Percentiles rank a stretch among this genome's conserved stretches.
phyloP scores from a whole-genome alignment of 2,888 invertebrate species.

The Limnephilus marmoratus region DNA sequence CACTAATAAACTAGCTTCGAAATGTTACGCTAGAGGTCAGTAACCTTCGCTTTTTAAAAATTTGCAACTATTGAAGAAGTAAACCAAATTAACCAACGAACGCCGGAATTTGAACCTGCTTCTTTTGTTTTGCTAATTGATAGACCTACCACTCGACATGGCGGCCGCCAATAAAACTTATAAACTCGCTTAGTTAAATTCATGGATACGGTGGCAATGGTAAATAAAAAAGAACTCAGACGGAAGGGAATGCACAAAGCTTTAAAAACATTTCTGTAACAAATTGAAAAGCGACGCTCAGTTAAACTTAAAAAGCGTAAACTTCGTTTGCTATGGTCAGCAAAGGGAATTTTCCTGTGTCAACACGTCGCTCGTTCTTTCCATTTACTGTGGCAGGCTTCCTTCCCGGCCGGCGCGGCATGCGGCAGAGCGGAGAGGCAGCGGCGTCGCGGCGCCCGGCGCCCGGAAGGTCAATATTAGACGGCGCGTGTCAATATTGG shows the following conservation, averaged over 20 bases:
- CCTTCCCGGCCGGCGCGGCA: slow-evolving; percentile 9
- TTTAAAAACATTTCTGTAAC: neutral
- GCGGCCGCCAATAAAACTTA: no score
- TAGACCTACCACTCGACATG: no score
- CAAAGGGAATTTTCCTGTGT: slow-evolving; percentile 41
- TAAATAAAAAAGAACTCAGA: neutral
- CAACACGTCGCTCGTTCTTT: slow-evolving; percentile 48
- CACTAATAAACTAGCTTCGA: no score
- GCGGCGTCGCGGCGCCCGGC: slow-evolving; percentile 24
- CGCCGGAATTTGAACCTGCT: no score
- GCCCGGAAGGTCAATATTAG: slow-evolving; percentile 62
- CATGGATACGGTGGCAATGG: neutral
- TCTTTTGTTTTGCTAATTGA: no score
- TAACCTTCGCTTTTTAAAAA: no score
- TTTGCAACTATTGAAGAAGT: no score
- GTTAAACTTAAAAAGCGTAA: slow-evolving; percentile 30
- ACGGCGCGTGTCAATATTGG: slow-evolving; percentile 56
- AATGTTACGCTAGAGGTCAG: no score
- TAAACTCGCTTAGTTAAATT: neutral
- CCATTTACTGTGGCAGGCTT: slow-evolving; percentile 46
- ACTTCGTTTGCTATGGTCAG: slow-evolving; percentile 38
- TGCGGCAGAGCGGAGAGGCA: neutral
- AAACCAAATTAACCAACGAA: no score
- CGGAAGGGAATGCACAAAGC: neutral
- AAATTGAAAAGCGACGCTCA: slow-evolving; percentile 30